Evolutionary conservation across 1,140 invertebrate species (phyloP).

Genomic region (Zaprionus vittiger): DNA sequence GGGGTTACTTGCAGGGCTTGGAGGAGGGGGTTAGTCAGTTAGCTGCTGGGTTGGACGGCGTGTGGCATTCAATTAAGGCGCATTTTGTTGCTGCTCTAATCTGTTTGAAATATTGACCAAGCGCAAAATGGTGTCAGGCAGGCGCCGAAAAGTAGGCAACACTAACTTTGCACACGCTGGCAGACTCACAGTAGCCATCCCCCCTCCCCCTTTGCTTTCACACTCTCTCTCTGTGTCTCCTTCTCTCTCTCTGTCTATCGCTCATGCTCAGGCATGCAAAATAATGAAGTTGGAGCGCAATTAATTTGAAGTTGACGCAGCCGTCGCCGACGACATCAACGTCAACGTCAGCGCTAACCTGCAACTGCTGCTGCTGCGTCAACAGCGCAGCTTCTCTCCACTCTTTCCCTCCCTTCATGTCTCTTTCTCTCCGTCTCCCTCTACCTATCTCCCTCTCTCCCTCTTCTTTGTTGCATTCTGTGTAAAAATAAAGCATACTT

Average conservation of each 20-base stretch:
- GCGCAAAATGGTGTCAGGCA: conserved; percentile 75
- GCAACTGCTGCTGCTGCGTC: conserved; percentile 16
- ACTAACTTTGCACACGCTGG: neutral
- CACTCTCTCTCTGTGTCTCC: neutral
- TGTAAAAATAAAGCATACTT: neutral
- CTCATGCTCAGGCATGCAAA: conserved; percentile 74
- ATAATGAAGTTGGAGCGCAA: conserved; percentile 79
- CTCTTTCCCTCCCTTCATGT: neutral
- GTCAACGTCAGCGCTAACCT: conserved; percentile 18
- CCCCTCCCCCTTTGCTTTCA: too few species aligned
- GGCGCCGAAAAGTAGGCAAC: conserved; percentile 46
- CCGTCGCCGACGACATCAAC: neutral
- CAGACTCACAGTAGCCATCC: too few species aligned
- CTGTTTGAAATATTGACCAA: conserved; percentile 81
- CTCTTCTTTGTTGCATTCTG: neutral
- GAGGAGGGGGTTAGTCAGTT: neutral
- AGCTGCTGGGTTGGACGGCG: conserved; percentile 21
- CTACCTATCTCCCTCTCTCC: neutral
- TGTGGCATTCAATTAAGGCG: conserved; percentile 76
- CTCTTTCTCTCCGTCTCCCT: neutral
- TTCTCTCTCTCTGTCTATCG: neutral
- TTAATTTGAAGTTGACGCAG: conserved; percentile 70
- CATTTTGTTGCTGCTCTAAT: conserved; percentile 74
- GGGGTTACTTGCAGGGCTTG: neutral
- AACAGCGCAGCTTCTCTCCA: neutral